These are phyloP conservation scores for Rotaria sp. DNA, from an alignment of 2,888 invertebrate species.

Conservation along the genomic window DNA sequence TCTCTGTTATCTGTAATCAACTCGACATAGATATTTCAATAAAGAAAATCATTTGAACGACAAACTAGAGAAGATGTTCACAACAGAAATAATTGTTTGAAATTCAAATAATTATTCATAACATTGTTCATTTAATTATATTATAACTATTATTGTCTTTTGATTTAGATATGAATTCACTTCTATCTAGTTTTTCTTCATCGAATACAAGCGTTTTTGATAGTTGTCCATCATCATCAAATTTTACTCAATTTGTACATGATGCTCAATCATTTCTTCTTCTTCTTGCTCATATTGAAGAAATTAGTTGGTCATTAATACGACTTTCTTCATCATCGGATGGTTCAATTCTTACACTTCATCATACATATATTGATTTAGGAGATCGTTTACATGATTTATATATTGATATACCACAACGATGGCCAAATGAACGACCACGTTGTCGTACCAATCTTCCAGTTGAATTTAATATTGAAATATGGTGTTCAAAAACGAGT, in stretches of 20 bases:
- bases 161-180: neutral
- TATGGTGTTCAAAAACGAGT: neutral
- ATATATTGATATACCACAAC: constrained; percentile 9
- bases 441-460: neutral
- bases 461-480: neutral
- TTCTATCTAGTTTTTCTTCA: neutral
- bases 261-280: constrained; percentile 12
- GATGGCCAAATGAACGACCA: constrained; percentile 23
- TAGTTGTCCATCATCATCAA: neutral
- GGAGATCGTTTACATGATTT: constrained; percentile 14
- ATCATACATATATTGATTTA: neutral
- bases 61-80: too few relatives aligned
- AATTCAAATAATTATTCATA: too few relatives aligned
- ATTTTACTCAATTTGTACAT: neutral
- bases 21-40: too few relatives aligned
- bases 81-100: too few relatives aligned
- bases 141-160: too few relatives aligned
- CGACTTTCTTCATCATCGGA: neutral
- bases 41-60: too few relatives aligned
- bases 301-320: constrained; percentile 3
- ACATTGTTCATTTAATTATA: too few relatives aligned
- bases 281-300: neutral
- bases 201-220: neutral
- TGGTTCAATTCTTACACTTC: neutral
- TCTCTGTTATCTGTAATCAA: too few relatives aligned